Conservation (phyloP, 2,113 vertebrate genomes). For the Gracilinanus agilis region DNA sequence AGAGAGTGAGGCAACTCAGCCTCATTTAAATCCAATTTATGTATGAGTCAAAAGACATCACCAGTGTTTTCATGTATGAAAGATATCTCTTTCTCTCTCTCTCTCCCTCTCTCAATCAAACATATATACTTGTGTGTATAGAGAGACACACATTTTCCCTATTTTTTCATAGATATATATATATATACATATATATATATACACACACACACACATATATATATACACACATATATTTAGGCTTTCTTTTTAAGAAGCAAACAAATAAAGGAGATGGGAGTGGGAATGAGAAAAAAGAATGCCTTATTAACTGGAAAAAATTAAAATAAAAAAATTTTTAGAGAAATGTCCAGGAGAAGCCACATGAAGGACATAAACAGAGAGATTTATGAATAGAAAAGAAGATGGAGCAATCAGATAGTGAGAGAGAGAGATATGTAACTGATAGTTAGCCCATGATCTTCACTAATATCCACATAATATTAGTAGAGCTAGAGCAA, state of each 20-base stretch:
- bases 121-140: too few relatives aligned
- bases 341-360: not conserved
- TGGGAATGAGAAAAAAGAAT: not conserved
- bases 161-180: too few relatives aligned
- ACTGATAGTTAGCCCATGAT: not conserved
- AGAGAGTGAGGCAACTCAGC: too few relatives aligned
- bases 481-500: not conserved
- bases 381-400: not conserved
- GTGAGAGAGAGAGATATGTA: not conserved
- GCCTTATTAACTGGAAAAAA: not conserved
- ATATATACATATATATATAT: too few relatives aligned
- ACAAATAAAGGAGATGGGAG: not conserved
- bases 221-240: too few relatives aligned
- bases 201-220: too few relatives aligned
- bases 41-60: too few relatives aligned
- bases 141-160: too few relatives aligned
- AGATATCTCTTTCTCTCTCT: too few relatives aligned
- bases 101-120: too few relatives aligned
- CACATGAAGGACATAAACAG: not conserved
- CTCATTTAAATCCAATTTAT: too few relatives aligned
- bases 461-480: not conserved
- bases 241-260: not conserved
- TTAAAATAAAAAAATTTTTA: not conserved
- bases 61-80: too few relatives aligned
- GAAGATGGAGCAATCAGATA: not conserved